Evolutionary conservation across 2,797 vertebrate genomes (phyloP).

Genomic region (Tarsius wallacei): DNA sequence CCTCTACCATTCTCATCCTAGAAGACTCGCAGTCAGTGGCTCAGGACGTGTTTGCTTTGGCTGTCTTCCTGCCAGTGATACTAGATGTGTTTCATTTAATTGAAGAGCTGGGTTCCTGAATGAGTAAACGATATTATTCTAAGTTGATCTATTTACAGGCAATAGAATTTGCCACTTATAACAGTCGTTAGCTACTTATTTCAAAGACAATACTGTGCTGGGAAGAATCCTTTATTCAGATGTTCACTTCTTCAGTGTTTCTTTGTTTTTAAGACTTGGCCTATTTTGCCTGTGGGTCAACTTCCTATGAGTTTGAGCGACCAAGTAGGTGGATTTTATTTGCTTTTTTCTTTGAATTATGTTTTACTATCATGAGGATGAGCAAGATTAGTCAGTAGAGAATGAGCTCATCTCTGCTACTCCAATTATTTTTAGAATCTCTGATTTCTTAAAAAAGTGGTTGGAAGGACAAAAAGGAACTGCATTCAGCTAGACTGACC

Average conservation of each 20-base stretch:
- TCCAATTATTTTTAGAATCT: constrained; percentile 60
- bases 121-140: background rate
- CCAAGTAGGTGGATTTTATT: background rate
- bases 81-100: constrained; percentile 23
- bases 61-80: background rate
- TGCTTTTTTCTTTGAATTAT: constrained; percentile 2
- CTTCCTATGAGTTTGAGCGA: constrained; percentile 7
- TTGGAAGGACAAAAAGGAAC: constrained; percentile 10
- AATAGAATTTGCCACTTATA: constrained; percentile 2
- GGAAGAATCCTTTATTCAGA: background rate
- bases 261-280: background rate
- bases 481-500: background rate
- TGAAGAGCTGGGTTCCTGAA: constrained; percentile 28
- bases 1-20: background rate
- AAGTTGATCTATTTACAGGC: background rate
- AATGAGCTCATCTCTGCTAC: background rate
- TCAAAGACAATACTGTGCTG: background rate
- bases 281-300: background rate
- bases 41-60: background rate
- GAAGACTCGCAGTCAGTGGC: background rate
- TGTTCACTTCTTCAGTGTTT: background rate
- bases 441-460: constrained; percentile 11
- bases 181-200: constrained; percentile 45
- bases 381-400: background rate
- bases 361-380: constrained; percentile 37